Conservation (phyloP, 1,140 invertebrate species). For the Cataglyphis hispanica region DNA sequence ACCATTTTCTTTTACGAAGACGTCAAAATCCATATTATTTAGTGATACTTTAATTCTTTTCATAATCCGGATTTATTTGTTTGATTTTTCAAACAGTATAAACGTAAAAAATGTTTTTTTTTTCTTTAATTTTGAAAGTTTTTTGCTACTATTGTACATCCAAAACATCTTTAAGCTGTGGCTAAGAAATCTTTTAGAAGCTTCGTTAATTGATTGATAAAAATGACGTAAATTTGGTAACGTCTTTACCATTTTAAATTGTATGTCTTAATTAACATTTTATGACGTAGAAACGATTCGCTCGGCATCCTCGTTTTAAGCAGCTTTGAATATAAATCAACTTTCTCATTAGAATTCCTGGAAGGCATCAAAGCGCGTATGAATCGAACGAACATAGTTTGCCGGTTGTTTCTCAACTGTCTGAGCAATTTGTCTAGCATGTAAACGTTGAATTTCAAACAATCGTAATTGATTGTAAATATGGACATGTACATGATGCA, state of each 20-base stretch:
- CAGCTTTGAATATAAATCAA: slow-evolving; percentile 5
- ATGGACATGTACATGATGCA: slow-evolving; percentile 26
- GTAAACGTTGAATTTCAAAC: slow-evolving; percentile 44
- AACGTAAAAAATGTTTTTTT: too few species aligned
- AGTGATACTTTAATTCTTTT: too few species aligned
- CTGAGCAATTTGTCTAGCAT: slow-evolving; percentile 21
- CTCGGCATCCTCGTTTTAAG: neutral
- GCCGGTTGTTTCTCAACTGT: slow-evolving; percentile 14
- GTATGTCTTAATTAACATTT: neutral
- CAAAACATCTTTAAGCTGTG: too few species aligned
- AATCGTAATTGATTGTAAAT: slow-evolving; percentile 56
- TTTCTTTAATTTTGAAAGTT: too few species aligned
- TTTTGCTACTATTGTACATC: too few species aligned
- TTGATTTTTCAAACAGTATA: too few species aligned
- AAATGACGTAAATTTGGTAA: neutral
- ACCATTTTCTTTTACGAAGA: too few species aligned
- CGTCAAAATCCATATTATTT: too few species aligned
- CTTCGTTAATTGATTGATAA: neutral
- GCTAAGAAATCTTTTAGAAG: neutral
- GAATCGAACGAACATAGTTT: slow-evolving; percentile 1
- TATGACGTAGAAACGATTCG: neutral
- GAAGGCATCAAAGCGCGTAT: slow-evolving; percentile 18
- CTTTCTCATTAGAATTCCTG: slow-evolving; percentile 21
- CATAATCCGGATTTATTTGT: too few species aligned
- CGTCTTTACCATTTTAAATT: neutral